Percentiles rank a stretch among this genome's conserved stretches.
Conservation (phyloP, 2,113 vertebrate species). For the Alaudala cheleensis region DNA sequence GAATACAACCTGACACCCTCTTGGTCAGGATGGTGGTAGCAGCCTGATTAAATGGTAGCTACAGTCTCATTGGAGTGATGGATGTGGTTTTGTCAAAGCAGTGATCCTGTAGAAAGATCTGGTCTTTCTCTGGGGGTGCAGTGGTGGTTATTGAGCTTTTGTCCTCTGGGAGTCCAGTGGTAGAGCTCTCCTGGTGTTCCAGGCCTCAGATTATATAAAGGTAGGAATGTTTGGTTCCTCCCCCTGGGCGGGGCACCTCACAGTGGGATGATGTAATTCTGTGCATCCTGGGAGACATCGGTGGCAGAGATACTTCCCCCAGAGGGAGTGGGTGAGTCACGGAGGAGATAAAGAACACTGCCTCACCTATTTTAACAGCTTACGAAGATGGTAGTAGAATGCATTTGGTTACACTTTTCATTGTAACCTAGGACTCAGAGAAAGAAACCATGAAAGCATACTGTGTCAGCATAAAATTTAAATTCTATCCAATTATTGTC, state of each 20-base stretch:
- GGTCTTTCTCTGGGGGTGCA: neutral
- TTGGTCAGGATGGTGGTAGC: neutral
- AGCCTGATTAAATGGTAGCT: too few species aligned
- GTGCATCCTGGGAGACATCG: neutral
- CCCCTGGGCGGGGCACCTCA: neutral
- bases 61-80: neutral
- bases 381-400: neutral
- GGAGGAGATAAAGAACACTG: neutral
- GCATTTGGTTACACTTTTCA: neutral
- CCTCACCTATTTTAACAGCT: neutral
- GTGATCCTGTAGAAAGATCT: neutral
- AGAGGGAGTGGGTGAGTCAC: neutral
- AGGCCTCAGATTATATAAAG: neutral
- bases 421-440: neutral
- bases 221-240: neutral
- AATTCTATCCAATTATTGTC: neutral
- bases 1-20: accelerated
- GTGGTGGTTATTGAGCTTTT: neutral
- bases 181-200: neutral
- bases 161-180: neutral
- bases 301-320: too few species aligned
- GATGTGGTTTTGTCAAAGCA: neutral
- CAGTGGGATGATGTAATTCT: too few species aligned
- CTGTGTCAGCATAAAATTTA: neutral
- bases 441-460: neutral